A percentile compares a stretch with the other conserved stretches of the same genome.
Evolutionary conservation across 1,140 invertebrate species (phyloP).

Genomic region (Bombus affinis): DNA sequence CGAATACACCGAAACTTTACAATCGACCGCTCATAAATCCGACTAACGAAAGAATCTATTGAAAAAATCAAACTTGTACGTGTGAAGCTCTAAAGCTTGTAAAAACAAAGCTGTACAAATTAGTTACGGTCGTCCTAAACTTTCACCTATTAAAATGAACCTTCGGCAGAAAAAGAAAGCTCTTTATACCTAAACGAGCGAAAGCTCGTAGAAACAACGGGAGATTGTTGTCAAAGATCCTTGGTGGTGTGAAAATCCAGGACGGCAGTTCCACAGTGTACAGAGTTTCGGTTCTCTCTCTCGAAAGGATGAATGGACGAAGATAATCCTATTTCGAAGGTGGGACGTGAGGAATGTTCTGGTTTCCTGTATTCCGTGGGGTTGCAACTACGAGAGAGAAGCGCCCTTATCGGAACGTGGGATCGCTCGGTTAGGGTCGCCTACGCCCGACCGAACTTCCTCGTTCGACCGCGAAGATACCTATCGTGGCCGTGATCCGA

Average conservation of each 20-base stretch:
- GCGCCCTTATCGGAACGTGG: conserved; percentile 59
- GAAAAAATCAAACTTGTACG: too few species aligned
- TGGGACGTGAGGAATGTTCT: conserved; percentile 62
- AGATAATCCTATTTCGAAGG: conserved; percentile 65
- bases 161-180: accelerated
- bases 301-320: conserved; percentile 57
- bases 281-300: background rate
- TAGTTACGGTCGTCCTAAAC: too few species aligned
- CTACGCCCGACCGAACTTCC: conserved; percentile 62
- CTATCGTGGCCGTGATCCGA: conserved; percentile 56
- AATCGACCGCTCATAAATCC: accelerated
- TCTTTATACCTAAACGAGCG: background rate
- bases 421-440: conserved; percentile 64
- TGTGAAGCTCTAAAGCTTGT: too few species aligned
- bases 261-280: conserved; percentile 25
- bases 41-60: too few species aligned
- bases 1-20: too few species aligned
- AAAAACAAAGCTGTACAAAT: too few species aligned
- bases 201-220: background rate
- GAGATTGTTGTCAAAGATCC: background rate
- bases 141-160: too few species aligned
- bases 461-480: conserved; percentile 40
- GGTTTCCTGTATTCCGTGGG: conserved; percentile 56
- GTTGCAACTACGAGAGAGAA: conserved; percentile 37
- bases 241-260: conserved; percentile 27